These are phyloP conservation scores for Gallinago paraguaiae DNA, from an alignment of 2,113 vertebrate species.

Conservation along the genomic window DNA sequence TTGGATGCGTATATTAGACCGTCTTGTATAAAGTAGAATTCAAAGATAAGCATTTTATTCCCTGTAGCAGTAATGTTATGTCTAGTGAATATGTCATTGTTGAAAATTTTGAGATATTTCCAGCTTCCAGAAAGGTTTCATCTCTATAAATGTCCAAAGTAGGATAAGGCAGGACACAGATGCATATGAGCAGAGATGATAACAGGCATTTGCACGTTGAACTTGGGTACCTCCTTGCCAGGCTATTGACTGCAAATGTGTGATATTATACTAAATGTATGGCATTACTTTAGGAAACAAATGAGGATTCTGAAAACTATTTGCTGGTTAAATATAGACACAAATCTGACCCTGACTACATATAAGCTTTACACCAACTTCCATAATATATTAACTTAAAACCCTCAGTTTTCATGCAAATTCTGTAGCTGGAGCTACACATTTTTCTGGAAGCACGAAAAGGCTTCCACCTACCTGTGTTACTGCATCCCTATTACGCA, in stretches of 20 bases:
- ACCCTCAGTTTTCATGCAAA: not conserved
- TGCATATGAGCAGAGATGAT: not conserved
- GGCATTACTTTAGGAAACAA: not conserved
- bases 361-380: not conserved
- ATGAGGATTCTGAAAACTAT: not conserved
- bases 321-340: not conserved
- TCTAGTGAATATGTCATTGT: not conserved
- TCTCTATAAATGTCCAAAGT: not conserved
- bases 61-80: not conserved
- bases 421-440: not conserved
- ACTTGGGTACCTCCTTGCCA: accelerated
- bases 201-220: not conserved
- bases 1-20: not conserved
- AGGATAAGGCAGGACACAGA: not conserved
- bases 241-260: not conserved
- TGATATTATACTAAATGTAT: not conserved
- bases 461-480: not conserved
- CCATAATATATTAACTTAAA: not conserved
- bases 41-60: not conserved
- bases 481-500: not conserved
- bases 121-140: not conserved
- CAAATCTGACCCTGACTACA: not conserved
- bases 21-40: not conserved
- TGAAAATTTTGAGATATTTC: not conserved
- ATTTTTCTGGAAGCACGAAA: not conserved